phyloP scores from a whole-genome alignment of 2,797 vertebrate genomes.

The Benthosema pterotum region DNA sequence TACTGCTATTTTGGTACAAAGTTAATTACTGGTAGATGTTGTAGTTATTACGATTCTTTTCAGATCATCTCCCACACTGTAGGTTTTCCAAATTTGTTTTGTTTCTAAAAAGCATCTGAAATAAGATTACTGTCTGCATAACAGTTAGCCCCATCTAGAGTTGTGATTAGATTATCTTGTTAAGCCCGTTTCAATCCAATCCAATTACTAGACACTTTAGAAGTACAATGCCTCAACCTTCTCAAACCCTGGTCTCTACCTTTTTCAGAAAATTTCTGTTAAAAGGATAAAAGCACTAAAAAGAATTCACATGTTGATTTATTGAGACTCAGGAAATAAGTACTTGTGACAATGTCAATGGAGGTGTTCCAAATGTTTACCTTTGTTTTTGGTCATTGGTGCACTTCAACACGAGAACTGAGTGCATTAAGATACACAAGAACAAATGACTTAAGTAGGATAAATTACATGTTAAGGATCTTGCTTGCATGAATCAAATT shows the following conservation, averaged over 20 bases:
- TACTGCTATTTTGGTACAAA: not conserved
- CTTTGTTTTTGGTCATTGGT: slow-evolving; percentile 24
- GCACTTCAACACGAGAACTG: slow-evolving; percentile 14
- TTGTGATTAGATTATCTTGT: not conserved
- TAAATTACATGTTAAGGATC: too few relatives aligned
- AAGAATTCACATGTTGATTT: slow-evolving; percentile 7
- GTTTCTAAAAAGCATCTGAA: not conserved
- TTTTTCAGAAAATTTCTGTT: not conserved
- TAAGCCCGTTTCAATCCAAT: not conserved
- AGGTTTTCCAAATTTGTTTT: too few relatives aligned
- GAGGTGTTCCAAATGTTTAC: not conserved
- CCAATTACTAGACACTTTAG: too few relatives aligned
- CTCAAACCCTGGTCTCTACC: not conserved
- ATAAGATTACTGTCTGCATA: not conserved
- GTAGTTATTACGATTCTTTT: not conserved
- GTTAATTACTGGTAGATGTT: not conserved
- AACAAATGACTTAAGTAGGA: slow-evolving; percentile 3
- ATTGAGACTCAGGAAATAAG: slow-evolving; percentile 28
- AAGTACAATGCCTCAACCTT: not conserved
- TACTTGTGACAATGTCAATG: not conserved
- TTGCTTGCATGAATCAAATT: too few relatives aligned
- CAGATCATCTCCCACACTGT: too few relatives aligned
- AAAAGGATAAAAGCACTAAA: not conserved
- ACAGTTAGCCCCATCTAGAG: not conserved
- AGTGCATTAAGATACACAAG: slow-evolving; percentile 16